phyloP scores from a whole-genome alignment of 2,888 invertebrate species.

The Ochropleura leucogaster region DNA sequence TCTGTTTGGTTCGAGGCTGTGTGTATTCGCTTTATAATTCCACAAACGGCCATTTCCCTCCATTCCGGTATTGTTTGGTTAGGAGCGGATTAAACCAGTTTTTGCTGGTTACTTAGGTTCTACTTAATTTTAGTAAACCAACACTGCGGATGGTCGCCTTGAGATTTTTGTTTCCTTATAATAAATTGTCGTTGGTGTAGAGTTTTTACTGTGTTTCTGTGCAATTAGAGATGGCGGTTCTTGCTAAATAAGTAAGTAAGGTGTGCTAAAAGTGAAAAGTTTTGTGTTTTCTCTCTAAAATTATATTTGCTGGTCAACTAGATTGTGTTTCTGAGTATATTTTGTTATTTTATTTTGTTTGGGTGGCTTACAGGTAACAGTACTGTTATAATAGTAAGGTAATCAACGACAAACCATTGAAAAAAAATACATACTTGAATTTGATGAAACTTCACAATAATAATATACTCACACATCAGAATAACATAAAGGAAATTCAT shows the following conservation, averaged over 20 bases:
- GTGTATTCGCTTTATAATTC: slow-evolving; percentile 65
- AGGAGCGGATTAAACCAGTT: slow-evolving; percentile 74
- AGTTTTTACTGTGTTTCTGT: slow-evolving; percentile 41
- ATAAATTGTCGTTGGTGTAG: slow-evolving; percentile 45
- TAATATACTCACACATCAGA: too few species aligned
- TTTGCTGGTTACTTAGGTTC: slow-evolving; percentile 69
- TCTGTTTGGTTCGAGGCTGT: slow-evolving; percentile 63
- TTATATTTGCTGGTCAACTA: neutral
- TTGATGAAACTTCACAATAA: too few species aligned
- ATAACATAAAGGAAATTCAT: too few species aligned
- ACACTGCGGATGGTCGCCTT: slow-evolving; percentile 63
- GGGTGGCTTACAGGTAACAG: too few species aligned
- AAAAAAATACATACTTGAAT: too few species aligned
- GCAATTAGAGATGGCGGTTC: slow-evolving; percentile 25
- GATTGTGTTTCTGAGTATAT: neutral
- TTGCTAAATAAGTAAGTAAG: slow-evolving; percentile 7
- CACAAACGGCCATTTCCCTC: slow-evolving; percentile 67
- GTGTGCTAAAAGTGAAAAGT: neutral
- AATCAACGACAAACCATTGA: too few species aligned
- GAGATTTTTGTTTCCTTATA: slow-evolving; percentile 59
- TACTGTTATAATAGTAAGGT: too few species aligned
- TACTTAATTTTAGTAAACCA: slow-evolving; percentile 69
- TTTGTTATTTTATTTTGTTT: too few species aligned
- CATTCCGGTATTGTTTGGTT: slow-evolving; percentile 72
- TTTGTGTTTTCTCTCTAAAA: neutral